Conservation (phyloP, 1,140 invertebrate genomes). For the Halictus rubicundus region DNA sequence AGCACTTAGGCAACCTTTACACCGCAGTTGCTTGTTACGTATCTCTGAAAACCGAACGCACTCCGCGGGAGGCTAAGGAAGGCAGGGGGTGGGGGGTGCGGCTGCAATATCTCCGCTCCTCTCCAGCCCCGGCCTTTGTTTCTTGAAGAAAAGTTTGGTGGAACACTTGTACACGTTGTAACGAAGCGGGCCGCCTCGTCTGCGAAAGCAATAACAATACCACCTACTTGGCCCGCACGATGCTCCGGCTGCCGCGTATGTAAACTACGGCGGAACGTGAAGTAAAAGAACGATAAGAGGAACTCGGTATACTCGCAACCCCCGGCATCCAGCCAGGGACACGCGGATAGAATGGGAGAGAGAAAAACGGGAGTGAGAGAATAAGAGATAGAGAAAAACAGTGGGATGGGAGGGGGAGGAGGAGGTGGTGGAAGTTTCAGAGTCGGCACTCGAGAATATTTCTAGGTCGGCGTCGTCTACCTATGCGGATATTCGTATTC, state of each 20-base stretch:
- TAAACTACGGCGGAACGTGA: constrained; percentile 46
- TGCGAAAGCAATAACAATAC: constrained; percentile 62
- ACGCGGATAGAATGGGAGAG: background rate
- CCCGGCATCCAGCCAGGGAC: background rate
- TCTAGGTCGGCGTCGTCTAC: constrained; percentile 50
- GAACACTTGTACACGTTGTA: constrained; percentile 54
- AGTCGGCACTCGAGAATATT: constrained; percentile 49
- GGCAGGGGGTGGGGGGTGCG: background rate
- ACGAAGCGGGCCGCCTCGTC: constrained; percentile 49
- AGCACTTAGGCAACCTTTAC: too few species aligned
- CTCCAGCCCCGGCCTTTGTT: background rate
- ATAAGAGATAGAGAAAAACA: background rate
- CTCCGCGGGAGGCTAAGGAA: background rate
- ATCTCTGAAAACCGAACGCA: background rate
- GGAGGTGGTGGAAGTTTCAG: constrained; percentile 34
- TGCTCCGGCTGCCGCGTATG: constrained; percentile 44
- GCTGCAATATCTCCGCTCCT: constrained; percentile 31
- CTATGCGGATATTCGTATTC: constrained; percentile 51
- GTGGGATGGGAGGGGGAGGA: background rate
- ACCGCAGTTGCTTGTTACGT: background rate
- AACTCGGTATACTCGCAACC: constrained; percentile 27
- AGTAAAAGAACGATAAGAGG: constrained; percentile 47
- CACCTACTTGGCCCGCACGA: constrained; percentile 47
- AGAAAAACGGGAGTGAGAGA: background rate
- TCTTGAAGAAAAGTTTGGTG: constrained; percentile 48